These are phyloP conservation scores for Puntigrus tetrazona DNA, from an alignment of 2,113 vertebrate genomes.

Conservation along the genomic window DNA sequence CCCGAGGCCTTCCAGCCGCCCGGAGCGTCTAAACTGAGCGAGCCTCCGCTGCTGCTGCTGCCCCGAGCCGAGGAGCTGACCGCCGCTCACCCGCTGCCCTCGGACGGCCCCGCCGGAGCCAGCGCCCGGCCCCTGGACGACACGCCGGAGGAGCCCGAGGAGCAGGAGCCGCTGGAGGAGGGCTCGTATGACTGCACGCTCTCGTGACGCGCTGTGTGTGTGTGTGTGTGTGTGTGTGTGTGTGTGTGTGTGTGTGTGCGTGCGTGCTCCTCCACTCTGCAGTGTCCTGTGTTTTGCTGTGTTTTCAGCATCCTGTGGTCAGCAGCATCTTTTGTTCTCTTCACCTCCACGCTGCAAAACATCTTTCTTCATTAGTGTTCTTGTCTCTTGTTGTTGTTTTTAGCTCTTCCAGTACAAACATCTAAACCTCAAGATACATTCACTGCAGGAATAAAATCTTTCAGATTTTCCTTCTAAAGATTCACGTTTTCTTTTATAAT, in stretches of 20 bases:
- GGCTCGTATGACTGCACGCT: slow-evolving; percentile 89
- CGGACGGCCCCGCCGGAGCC: neutral
- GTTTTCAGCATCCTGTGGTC: slow-evolving; percentile 16
- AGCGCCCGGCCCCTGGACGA: slow-evolving; percentile 77
- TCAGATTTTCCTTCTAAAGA: neutral
- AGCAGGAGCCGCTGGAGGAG: slow-evolving; percentile 80
- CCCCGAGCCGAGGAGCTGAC: slow-evolving; percentile 83
- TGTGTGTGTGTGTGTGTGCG: neutral
- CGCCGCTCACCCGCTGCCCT: slow-evolving; percentile 46
- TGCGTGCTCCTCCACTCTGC: neutral
- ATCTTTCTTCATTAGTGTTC: neutral
- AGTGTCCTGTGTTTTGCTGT: neutral
- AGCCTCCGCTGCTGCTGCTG: slow-evolving; percentile 67
- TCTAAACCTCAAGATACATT: neutral
- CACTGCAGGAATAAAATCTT: neutral
- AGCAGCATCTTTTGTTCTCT: neutral
- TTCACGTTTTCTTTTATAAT: too few relatives aligned
- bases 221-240: neutral
- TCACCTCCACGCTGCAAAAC: neutral
- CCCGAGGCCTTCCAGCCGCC: slow-evolving; percentile 88
- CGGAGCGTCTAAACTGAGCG: slow-evolving; percentile 77
- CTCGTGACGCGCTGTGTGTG: slow-evolving; percentile 75
- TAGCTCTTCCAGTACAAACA: neutral
- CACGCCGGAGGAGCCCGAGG: slow-evolving; percentile 70
- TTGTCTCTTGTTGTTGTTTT: neutral